Percentiles rank a stretch among this genome's conserved stretches.
Evolutionary conservation across 2,113 vertebrate species (phyloP).

Genomic region (Gobio gobio): DNA sequence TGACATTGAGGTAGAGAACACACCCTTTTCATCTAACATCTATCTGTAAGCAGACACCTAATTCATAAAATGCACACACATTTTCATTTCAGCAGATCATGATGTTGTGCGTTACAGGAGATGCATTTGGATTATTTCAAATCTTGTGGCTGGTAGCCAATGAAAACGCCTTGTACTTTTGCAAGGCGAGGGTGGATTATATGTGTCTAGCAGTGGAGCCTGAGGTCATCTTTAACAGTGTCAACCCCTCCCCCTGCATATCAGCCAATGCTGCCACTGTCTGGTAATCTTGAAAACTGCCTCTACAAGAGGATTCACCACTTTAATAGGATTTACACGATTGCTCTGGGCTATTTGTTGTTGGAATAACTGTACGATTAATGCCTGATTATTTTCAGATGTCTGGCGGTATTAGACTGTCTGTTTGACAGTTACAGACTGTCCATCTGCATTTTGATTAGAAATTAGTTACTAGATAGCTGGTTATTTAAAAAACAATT

Average conservation of each 20-base stretch:
- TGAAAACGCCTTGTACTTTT: constrained; percentile 36
- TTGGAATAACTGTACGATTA: constrained; percentile 25
- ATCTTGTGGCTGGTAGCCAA: constrained; percentile 41
- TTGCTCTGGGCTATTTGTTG: not conserved
- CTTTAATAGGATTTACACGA: constrained; percentile 24
- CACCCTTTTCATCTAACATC: constrained; percentile 1
- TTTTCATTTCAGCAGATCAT: not conserved
- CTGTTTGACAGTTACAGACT: not conserved
- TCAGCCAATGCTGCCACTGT: constrained; percentile 62
- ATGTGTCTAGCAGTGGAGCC: constrained; percentile 50
- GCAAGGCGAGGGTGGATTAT: constrained; percentile 59
- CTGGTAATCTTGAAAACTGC: constrained; percentile 58
- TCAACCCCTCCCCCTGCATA: constrained; percentile 38
- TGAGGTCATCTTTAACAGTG: constrained; percentile 56
- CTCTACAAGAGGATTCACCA: constrained; percentile 7
- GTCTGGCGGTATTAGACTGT: not conserved
- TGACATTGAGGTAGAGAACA: not conserved
- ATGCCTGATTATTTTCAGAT: not conserved
- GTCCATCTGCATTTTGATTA: not conserved
- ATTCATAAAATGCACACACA: not conserved
- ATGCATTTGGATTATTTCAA: not conserved
- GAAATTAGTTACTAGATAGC: not conserved
- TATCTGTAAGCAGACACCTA: not conserved
- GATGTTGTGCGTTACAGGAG: not conserved
- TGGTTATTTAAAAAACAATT: not conserved